These are phyloP conservation scores for Pygoscelis adeliae DNA, from an alignment of 2,113 vertebrate species.

Conservation along the genomic window DNA sequence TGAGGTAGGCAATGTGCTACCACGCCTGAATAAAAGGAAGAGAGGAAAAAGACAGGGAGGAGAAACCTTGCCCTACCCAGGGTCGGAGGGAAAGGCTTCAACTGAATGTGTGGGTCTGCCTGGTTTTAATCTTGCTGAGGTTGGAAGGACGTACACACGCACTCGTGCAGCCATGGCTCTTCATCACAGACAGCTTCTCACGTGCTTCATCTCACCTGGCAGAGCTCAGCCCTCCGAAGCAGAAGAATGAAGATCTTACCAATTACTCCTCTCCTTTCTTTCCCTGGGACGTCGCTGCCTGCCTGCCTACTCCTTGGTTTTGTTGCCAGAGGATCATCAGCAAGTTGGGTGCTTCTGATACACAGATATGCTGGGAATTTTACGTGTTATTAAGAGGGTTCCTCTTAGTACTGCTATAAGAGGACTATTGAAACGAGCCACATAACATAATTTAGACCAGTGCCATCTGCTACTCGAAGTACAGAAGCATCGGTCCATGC, in stretches of 20 bases:
- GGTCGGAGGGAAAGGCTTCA: not conserved
- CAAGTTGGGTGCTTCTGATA: not conserved
- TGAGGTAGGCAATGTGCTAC: not conserved
- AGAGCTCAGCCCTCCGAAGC: not conserved
- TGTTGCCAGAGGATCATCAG: not conserved
- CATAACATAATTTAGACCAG: not conserved
- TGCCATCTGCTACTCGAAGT: not conserved
- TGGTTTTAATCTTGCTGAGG: not conserved
- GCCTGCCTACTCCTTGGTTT: not conserved
- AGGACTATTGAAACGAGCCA: not conserved
- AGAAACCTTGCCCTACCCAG: not conserved
- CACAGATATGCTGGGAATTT: not conserved
- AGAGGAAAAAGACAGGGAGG: not conserved
- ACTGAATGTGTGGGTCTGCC: not conserved
- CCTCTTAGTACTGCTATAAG: not conserved
- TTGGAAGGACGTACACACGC: accelerated
- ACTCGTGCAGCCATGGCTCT: accelerated
- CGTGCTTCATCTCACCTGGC: not conserved
- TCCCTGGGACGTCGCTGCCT: not conserved
- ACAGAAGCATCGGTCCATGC: not conserved
- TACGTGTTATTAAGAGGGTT: not conserved
- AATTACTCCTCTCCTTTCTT: not conserved
- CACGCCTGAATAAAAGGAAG: not conserved
- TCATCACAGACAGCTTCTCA: not conserved
- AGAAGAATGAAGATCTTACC: not conserved